Evolutionary conservation across 2,888 invertebrate species (phyloP), one percentile per base, ranked within the genome.

Genomic region (Leptopterna dolabrata): DNA sequence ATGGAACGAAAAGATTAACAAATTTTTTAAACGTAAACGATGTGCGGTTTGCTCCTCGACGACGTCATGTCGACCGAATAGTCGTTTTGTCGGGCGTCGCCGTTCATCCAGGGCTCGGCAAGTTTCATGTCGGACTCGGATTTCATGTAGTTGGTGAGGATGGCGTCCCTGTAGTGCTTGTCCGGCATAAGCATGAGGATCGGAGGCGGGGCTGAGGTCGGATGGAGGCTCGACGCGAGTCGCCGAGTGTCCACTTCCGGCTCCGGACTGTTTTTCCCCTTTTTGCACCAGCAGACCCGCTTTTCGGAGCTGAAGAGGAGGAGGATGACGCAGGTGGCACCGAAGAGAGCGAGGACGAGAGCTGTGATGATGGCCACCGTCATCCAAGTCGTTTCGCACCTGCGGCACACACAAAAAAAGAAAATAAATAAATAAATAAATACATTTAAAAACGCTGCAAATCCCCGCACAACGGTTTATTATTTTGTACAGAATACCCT

Each of bases 21-120:
- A n/a, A 41, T 24, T 45, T n/a, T 71, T 93, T 93, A 94, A 91
- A 94, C 93, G 90, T 94, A 94, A 92, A 93, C 93, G 92, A 94
- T 93, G 92, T 94, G 93, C 88, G 93, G 93, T 91, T 93, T 93
- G 90, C 93, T 93, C 86, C 93, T 93, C 89, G 93, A 93, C 91
- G 93, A 92, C 90, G 88, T 87, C 19, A 89, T 81, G 78, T 88
- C 89, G 71, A 87, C 43, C 43, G 89, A 85, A 80, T 89, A 89
- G 55, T 89, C 89, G 87, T 90, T 89, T 55, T 88, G 88, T 3
- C 86, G 70, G 43, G 71, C 78, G 71, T 87, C 89, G 55, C 87
- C 85, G 45, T 89, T 87, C 55, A 88, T 86, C 90, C 90, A 90
- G 11, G 90, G 89, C 73, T 89, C 89, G 82, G 89, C 87, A 41